A percentile compares a stretch with the other conserved stretches of the same genome.
These are phyloP conservation scores for Polydrusus pterygomalis DNA, from an alignment of 2,888 invertebrate genomes.

Conservation along the genomic window DNA sequence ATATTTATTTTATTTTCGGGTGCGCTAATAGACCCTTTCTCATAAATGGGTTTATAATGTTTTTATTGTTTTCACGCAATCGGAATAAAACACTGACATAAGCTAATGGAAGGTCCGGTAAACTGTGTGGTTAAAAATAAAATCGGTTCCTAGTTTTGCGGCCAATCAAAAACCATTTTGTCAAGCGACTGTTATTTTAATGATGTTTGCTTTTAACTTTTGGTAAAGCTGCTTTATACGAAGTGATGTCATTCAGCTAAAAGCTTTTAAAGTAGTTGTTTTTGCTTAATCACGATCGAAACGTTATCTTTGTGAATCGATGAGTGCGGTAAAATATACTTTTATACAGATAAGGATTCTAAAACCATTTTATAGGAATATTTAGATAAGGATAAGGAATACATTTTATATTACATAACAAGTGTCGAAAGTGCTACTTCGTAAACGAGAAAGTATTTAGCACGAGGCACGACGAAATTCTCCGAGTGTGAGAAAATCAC, in stretches of 20 bases:
- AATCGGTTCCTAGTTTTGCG: conserved; percentile 7
- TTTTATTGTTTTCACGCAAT: conserved; percentile 5
- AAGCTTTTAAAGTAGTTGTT: conserved; percentile 27
- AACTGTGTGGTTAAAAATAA: conserved; percentile 1
- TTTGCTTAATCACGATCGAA: conserved; percentile 13
- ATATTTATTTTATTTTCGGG: neutral
- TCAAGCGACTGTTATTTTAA: conserved; percentile 41
- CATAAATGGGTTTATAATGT: neutral
- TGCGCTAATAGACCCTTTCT: neutral
- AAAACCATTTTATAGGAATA: too few relatives aligned
- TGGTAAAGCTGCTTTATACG: conserved; percentile 9
- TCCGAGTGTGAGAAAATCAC: too few relatives aligned
- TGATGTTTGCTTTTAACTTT: conserved; percentile 43
- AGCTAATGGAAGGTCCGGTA: neutral
- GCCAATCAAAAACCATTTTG: conserved; percentile 28
- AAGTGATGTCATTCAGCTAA: conserved; percentile 5
- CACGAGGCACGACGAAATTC: too few relatives aligned
- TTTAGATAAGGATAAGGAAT: too few relatives aligned
- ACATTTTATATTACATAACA: too few relatives aligned
- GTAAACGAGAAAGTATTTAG: too few relatives aligned
- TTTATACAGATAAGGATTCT: too few relatives aligned
- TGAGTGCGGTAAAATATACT: neutral
- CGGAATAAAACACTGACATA: neutral
- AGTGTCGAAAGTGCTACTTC: too few relatives aligned
- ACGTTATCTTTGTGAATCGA: neutral